Evolutionary conservation across 2,113 vertebrate species (phyloP).

Genomic region (Oreocharis arfaki): DNA sequence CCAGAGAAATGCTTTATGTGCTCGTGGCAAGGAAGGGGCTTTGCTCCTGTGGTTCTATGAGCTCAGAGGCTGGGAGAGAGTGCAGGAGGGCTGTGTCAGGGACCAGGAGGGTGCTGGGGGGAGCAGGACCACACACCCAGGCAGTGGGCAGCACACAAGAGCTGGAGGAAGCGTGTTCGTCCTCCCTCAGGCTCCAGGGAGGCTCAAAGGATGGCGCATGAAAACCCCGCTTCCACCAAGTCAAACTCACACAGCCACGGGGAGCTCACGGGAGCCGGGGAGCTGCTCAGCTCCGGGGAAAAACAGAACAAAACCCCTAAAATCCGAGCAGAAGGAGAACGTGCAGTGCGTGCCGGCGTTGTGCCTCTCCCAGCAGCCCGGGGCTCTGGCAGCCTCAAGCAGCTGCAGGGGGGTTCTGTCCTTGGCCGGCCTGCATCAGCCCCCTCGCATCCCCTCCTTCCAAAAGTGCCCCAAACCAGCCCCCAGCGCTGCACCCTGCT

Average conservation of each 20-base stretch:
- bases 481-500: fast-evolving
- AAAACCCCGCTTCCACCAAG: fast-evolving
- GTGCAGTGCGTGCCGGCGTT: fast-evolving
- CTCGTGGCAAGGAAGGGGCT: not conserved
- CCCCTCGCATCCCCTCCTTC: not conserved
- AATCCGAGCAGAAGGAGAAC: fast-evolving
- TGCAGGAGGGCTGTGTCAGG: not conserved
- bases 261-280: not conserved
- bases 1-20: fast-evolving
- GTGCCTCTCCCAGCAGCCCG: not conserved
- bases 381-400: fast-evolving
- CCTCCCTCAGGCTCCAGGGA: not conserved
- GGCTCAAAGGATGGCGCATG: fast-evolving
- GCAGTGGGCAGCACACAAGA: not conserved
- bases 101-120: not conserved
- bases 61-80: not conserved
- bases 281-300: not conserved
- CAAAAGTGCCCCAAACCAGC: fast-evolving
- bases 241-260: not conserved
- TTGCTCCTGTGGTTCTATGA: not conserved
- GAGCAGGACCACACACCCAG: fast-evolving
- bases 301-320: not conserved
- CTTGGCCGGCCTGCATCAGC: not conserved
- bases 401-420: not conserved
- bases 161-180: fast-evolving